Evolutionary conservation across 2,888 invertebrate species (phyloP).

Genomic region (Parnassius glacialis): DNA sequence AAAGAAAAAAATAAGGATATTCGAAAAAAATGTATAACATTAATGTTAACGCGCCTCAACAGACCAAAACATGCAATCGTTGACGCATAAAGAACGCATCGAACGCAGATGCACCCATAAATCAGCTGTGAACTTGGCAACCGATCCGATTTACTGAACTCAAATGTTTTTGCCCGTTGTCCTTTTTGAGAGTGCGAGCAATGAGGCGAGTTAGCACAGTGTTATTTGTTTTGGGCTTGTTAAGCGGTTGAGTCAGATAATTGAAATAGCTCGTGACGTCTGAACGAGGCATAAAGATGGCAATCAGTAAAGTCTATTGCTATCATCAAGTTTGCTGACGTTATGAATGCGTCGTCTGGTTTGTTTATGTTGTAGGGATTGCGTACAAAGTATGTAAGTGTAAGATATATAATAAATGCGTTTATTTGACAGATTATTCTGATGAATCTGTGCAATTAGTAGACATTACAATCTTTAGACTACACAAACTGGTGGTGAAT

Average conservation of each 20-base stretch:
- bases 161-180: constrained; percentile 25
- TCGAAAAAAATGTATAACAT: background rate
- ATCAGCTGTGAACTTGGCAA: constrained; percentile 60
- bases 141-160: constrained; percentile 38
- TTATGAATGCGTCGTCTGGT: background rate
- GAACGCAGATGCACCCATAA: constrained; percentile 50
- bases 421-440: background rate
- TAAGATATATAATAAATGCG: background rate
- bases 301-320: constrained; percentile 7
- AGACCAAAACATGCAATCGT: constrained; percentile 34
- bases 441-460: background rate
- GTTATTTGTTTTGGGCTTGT: constrained; percentile 19
- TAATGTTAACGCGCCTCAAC: constrained; percentile 31
- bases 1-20: no score
- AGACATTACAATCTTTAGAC: background rate
- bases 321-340: constrained; percentile 5
- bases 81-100: constrained; percentile 54
- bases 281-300: constrained; percentile 4
- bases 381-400: background rate
- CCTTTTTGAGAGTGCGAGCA: constrained; percentile 26
- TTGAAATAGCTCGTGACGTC: constrained; percentile 17
- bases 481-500: no score
- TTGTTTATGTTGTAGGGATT: constrained; percentile 7
- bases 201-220: constrained; percentile 17
- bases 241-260: constrained; percentile 22